Conservation (phyloP, 2,888 invertebrate genomes). For the Morinoia aosen region DNA sequence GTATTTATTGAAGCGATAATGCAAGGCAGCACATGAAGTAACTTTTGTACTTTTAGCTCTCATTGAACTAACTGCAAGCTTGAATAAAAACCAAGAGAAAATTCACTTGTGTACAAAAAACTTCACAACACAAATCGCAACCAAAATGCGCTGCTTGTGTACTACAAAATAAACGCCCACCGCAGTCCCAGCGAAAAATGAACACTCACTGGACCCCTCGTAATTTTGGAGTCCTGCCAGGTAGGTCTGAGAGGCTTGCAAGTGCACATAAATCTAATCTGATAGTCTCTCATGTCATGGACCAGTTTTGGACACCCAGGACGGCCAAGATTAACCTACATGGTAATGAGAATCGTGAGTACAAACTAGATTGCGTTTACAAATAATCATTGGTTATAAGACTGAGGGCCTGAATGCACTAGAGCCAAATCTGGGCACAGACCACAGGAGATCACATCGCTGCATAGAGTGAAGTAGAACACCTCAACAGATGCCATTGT, state of each 20-base stretch:
- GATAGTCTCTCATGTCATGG: neutral
- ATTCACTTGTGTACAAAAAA: too few relatives aligned
- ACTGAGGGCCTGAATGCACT: neutral
- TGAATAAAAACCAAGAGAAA: too few relatives aligned
- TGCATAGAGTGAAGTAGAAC: neutral
- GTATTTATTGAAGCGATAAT: too few relatives aligned
- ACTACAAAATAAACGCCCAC: too few relatives aligned
- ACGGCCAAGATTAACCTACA: neutral
- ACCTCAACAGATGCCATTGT: neutral
- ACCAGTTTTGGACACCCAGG: neutral
- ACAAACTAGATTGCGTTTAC: neutral
- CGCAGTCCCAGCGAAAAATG: too few relatives aligned
- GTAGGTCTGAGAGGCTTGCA: neutral
- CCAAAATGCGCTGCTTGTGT: too few relatives aligned
- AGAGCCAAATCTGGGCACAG: neutral
- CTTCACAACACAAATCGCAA: too few relatives aligned
- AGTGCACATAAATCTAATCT: neutral
- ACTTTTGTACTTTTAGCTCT: too few relatives aligned
- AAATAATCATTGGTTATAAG: neutral
- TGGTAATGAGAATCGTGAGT: neutral
- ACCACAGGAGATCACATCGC: neutral
- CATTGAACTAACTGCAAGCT: too few relatives aligned
- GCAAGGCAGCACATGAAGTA: too few relatives aligned
- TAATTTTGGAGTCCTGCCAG: neutral
- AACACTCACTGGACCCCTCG: too few relatives aligned